Base-by-base conservation (phyloP, 2,113 vertebrate species). In the Dolichallabes microphthalmus region DNA sequence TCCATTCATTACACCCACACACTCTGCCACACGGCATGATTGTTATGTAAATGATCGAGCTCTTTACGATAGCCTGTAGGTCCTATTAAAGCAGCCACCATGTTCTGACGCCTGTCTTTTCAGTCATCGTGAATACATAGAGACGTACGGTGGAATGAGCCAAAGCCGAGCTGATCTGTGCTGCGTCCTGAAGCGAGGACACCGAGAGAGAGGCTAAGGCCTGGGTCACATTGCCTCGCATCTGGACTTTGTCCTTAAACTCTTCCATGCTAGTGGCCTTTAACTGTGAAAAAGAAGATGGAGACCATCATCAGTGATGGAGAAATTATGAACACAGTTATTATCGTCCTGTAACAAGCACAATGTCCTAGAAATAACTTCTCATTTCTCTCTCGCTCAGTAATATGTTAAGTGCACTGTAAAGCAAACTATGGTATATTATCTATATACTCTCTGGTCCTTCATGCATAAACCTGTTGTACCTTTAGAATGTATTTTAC, bases 101-200 rank as follows among this genome's bases (percentile, higher is more conserved):
- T 57, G 30, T 35, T 82, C 2, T 39, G 14, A 50, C 57, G 71
- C 27, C 61, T 71, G 63, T 79, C n/a, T 79, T 52, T 60, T 69
- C 30, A 30, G n/a, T 85, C 20, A 88, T 64, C 55, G 45, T 86
- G 53, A 58, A 83, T 60, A 45, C 45, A 52, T 30, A 2, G 9
- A 61, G 17, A 64, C 93, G 88, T 89, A 95, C 95, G 78, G 92
- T 92, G 75, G 93, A 92, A 69, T 90, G 92, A 1, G 89, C 91
- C 86, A 96, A 64, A 7, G 91, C 94, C 0, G 93, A 93, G 87
- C 94, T 95, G 84, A 96, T 91, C 85, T 94, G 94, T 63, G 92
- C 90, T 9, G 92, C 94, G 35, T 95, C 91, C 85, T 92, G 88
- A 27, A 94, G 39, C 0, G 93, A 94, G 74, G 92, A 92, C 87